Base-by-base conservation (phyloP, 2,797 vertebrate genomes). In the Cygnus olor region DNA sequence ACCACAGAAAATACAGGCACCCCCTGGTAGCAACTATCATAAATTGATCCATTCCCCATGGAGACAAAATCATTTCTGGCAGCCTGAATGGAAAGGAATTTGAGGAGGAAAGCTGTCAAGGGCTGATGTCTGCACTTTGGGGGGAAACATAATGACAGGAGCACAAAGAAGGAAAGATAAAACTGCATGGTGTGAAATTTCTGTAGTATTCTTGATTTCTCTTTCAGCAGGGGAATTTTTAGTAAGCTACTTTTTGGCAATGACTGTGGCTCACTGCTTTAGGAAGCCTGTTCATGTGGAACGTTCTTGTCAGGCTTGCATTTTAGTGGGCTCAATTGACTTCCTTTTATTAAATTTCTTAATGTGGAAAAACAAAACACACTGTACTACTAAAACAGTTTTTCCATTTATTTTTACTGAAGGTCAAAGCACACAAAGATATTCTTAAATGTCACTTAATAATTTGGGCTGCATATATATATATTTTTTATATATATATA, bases 91-190 rank as follows among this genome's bases (percentile, higher is more conserved):
- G 90, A 85, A 65, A 96, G 97, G 97, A 97, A 96, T 58, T 70
- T 30, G 49, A 65, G 15, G 63, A 96, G 97, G 96, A 97, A 98
- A 96, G 95, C 90, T 98, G 97, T 95, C 96, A 92, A 60, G 76
- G 89, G 61, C 93, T 96, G 94, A 66, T 54, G 64, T 22, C 17
- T 90, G 93, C 96, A 84, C 84, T 97, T 92, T 14, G 14, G 80
- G 92, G 95, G 94, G 78, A 86, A 70, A 63, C 69, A 90, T 68
- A 96, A 95, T 96, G 95, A 83, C 96, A 94, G 97, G 94, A 98
- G 97, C 89, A 90, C 63, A 76, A 89, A 93, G 85, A 63, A 90
- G 57, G 66, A 54, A 78, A 96, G 97, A 97, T 96, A 89, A 97
- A 94, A n/a, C 27, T 87, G n/a, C 38, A 66, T 14, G 80, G 65